Base-by-base conservation (phyloP, 2,113 vertebrate genomes). In the Dendropsophus ebraccatus region DNA sequence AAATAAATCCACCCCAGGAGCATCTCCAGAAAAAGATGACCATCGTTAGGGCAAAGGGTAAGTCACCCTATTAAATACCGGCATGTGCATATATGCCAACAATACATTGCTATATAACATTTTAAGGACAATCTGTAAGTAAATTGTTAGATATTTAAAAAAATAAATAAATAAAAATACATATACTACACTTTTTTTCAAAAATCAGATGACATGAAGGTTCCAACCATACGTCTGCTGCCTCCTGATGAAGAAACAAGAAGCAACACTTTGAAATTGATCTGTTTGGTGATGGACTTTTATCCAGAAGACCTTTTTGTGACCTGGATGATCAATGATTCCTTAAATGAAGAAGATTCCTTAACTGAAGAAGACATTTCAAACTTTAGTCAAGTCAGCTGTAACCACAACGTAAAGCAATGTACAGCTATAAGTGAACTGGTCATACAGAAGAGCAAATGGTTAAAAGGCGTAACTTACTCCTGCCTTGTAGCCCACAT, bases 401-500 rank as follows among this genome's bases (percentile, higher is more conserved):
- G 88, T 10, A 52, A 89, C 45, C 87, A 88, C 17, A 32, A 84
- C 16, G 60, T 23, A 12, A 69, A 86, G 21, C 72, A 52, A 3
- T 88, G 87, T 11, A 84, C 84, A 28, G 19, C 82, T 21, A 23
- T 86, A 41, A 89, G 84, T 72, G 67, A 81, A 5, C 75, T 89
- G 0, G 23, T 74, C 41, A 76, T 88, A 65, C 62, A 76, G 11
- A 69, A 21, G 79, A 83, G 23, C 32, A 54, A 86, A 16, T 89
- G 88, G 88, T 56, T 81, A 56, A 62, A 9, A 30, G 84, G 88
- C 25, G 32, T 50, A 11, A 62, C 56, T 23, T 89, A 89, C n/a
- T 19, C 37, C 5, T 89, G 88, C 69, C 69, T 87, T 21, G 88
- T 88, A 19, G 80, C 69, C 32, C 88, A 89, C 3, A 35, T 86